A percentile compares a stretch with the other conserved stretches of the same genome.
Evolutionary conservation across 2,113 vertebrate species (phyloP).

Genomic region (Ahaetulla prasina): DNA sequence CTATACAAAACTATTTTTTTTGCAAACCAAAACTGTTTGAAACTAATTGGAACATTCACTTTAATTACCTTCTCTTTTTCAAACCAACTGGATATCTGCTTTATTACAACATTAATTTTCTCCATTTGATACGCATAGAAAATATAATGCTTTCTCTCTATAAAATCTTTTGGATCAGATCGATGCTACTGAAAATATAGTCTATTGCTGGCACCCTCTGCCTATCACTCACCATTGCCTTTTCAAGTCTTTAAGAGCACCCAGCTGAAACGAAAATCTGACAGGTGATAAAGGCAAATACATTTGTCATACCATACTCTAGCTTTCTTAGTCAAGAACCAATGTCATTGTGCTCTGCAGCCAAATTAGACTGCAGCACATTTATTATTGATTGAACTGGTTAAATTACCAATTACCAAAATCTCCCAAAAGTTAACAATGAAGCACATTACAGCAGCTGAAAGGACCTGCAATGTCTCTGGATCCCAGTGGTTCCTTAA

Average conservation of each 20-base stretch:
- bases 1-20: neutral
- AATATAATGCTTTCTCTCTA: neutral
- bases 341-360: neutral
- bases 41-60: neutral
- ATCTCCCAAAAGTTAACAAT: neutral
- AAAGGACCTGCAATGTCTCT: neutral
- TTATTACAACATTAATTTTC: neutral
- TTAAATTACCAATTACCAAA: neutral
- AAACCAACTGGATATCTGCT: neutral
- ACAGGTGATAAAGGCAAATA: neutral
- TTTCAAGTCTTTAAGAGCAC: neutral
- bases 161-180: neutral
- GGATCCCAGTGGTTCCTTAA: too few species aligned
- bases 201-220: neutral
- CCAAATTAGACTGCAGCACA: neutral
- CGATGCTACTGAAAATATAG: neutral
- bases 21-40: neutral
- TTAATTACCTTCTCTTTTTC: neutral
- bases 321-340: neutral
- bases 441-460: neutral
- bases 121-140: neutral
- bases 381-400: neutral
- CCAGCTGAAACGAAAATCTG: neutral
- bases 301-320: neutral
- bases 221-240: neutral